Percentiles rank a stretch among this genome's conserved stretches.
Evolutionary conservation across 2,888 invertebrate species (phyloP).

Genomic region (Xiphydria camelus): DNA sequence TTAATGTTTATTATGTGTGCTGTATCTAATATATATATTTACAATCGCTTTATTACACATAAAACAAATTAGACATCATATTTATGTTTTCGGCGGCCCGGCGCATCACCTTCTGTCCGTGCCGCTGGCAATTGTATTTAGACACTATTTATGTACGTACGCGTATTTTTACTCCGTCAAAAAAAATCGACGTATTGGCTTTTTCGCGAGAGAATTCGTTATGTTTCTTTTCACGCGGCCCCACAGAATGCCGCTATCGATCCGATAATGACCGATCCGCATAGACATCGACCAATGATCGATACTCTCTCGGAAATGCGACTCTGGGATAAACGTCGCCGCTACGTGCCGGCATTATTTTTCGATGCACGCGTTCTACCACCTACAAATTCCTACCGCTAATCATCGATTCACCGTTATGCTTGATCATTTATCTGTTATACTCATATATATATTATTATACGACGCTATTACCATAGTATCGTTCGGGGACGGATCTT

Average conservation of each 20-base stretch:
- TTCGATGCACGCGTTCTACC: slow-evolving; percentile 28
- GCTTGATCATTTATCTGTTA: slow-evolving; percentile 31
- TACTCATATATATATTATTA: slow-evolving; percentile 31
- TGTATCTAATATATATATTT: slow-evolving; percentile 52
- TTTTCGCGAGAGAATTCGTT: too few species aligned
- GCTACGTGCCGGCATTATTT: too few species aligned
- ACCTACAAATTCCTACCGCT: slow-evolving; percentile 34
- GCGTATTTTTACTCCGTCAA: too few species aligned
- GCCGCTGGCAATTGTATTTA: slow-evolving; percentile 33
- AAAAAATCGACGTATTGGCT: too few species aligned
- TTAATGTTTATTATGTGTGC: slow-evolving; percentile 48
- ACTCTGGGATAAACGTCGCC: too few species aligned
- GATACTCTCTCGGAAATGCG: too few species aligned
- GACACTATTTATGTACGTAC: neutral
- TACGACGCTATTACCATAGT: slow-evolving; percentile 33
- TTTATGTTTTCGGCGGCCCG: slow-evolving; percentile 30
- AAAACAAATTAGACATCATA: slow-evolving; percentile 42
- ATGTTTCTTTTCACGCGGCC: too few species aligned
- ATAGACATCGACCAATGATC: too few species aligned
- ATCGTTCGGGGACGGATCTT: slow-evolving; percentile 44
- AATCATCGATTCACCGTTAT: slow-evolving; percentile 37
- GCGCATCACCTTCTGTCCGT: slow-evolving; percentile 21
- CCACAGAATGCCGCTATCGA: too few species aligned
- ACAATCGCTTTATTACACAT: slow-evolving; percentile 48
- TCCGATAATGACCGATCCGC: too few species aligned